These are phyloP conservation scores for Catalaphyllia jardinei DNA, from an alignment of 64 coral and sea anemone genomes.

Conservation along the genomic window DNA sequence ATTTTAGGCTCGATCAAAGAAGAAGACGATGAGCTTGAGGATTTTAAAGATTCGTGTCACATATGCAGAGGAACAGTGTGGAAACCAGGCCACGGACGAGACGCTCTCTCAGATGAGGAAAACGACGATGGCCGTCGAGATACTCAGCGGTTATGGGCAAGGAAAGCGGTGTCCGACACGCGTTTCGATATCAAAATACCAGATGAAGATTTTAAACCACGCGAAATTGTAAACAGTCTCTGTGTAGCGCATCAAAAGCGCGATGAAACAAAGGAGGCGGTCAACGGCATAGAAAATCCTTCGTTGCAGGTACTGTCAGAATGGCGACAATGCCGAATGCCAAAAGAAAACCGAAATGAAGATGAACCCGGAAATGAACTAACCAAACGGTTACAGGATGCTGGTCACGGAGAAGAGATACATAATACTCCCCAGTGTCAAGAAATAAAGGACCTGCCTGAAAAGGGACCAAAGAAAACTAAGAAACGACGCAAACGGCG, in stretches of 20 bases:
- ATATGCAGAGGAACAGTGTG: neutral
- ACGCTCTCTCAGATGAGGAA: slow-evolving; percentile 13
- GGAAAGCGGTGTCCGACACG: neutral
- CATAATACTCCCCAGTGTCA: neutral
- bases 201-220: neutral
- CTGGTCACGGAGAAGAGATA: neutral
- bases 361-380: too few relatives aligned
- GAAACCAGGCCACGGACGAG: neutral
- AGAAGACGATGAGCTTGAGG: neutral
- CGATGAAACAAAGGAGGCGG: neutral
- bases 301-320: too few relatives aligned
- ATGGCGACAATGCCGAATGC: neutral
- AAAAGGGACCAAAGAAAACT: neutral
- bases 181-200: neutral
- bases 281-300: neutral
- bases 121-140: neutral
- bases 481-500: slow-evolving; percentile 7
- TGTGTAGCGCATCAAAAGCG: neutral
- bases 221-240: neutral
- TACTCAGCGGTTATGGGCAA: neutral
- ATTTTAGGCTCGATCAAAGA: neutral
- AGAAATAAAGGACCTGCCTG: neutral
- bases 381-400: too few relatives aligned
- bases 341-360: neutral
- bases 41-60: neutral